A percentile compares a stretch with the other conserved stretches of the same genome.
Evolutionary conservation across 2,888 invertebrate species (phyloP).

Genomic region (Corythucha ciliata): DNA sequence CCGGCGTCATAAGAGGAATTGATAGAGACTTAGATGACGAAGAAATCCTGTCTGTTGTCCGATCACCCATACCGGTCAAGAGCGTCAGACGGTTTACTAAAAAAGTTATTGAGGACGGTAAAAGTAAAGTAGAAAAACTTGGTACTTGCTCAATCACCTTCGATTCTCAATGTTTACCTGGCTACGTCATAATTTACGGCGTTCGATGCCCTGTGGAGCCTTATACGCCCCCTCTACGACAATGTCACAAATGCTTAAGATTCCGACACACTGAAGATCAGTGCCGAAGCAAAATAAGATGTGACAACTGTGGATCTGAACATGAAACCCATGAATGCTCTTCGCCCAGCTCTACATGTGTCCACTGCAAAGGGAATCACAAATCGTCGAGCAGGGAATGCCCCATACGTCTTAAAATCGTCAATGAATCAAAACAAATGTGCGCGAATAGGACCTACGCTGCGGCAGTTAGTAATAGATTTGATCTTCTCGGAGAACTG

Average conservation of each 20-base stretch:
- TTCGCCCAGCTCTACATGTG: no score
- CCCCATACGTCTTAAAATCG: no score
- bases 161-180: not conserved
- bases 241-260: conserved; percentile 6
- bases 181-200: not conserved
- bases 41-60: not conserved
- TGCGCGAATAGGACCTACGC: no score
- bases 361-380: no score
- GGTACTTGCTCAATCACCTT: not conserved
- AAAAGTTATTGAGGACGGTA: not conserved
- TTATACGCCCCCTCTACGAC: not conserved
- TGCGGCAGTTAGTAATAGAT: no score
- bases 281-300: not conserved
- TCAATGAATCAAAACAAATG: no score
- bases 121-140: not conserved
- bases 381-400: no score
- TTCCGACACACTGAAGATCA: not conserved
- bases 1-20: no score
- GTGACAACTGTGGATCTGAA: not conserved
- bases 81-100: not conserved
- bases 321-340: not conserved
- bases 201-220: not conserved
- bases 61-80: not conserved
- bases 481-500: no score
- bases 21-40: not conserved